A percentile compares a stretch with the other conserved stretches of the same genome.
Conservation (phyloP, 2,888 invertebrate species). For the Drosophila borborema region DNA sequence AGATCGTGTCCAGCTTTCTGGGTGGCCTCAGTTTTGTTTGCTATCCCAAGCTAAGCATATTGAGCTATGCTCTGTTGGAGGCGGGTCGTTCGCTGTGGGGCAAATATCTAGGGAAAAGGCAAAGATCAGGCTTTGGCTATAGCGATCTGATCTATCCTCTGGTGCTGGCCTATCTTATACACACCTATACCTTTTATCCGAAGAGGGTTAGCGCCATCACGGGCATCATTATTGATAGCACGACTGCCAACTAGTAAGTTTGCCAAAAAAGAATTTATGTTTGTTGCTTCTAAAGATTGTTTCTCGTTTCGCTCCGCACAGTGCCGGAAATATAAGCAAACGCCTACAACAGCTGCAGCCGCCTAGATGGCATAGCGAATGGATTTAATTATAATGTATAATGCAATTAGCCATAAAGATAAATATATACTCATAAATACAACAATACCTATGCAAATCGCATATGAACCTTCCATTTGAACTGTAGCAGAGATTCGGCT, state of each 20-base stretch:
- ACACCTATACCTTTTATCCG: constrained; percentile 45
- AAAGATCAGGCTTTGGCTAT: constrained; percentile 20
- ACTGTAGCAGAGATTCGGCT: neutral
- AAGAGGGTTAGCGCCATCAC: constrained; percentile 40
- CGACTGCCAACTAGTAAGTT: constrained; percentile 59
- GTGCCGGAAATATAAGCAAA: constrained; percentile 39
- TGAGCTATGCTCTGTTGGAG: constrained; percentile 68
- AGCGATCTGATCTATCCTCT: constrained; percentile 39
- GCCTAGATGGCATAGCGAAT: constrained; percentile 1
- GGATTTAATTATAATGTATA: neutral
- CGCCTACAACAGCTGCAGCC: constrained; percentile 34
- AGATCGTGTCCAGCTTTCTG: constrained; percentile 70
- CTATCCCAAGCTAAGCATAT: constrained; percentile 66
- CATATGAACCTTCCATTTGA: constrained; percentile 49
- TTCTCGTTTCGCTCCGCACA: constrained; percentile 10
- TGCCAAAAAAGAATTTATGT: no score
- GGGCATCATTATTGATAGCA: constrained; percentile 41
- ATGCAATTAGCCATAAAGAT: constrained; percentile 10
- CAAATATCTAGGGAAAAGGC: constrained; percentile 14
- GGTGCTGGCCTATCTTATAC: constrained; percentile 52
- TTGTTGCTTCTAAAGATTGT: neutral
- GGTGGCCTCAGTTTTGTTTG: constrained; percentile 72
- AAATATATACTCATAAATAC: neutral
- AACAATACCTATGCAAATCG: constrained; percentile 20
- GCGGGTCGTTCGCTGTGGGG: constrained; percentile 61